Evolutionary conservation across 2,797 vertebrate genomes (phyloP).

Genomic region (Neosilurus mollespiculum): DNA sequence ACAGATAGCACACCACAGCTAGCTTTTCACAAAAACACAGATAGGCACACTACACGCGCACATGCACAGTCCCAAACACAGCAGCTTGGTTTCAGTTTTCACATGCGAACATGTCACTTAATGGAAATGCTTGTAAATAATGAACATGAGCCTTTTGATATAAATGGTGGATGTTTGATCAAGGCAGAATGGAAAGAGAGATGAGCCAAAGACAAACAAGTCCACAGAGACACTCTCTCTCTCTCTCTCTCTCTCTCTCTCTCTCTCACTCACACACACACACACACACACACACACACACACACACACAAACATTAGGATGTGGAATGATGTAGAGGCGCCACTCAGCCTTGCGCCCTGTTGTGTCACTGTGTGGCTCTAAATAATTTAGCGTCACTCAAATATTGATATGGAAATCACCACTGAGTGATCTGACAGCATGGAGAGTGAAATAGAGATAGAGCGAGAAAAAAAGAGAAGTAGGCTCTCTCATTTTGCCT

Average conservation of each 20-base stretch:
- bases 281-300: constrained; percentile 46
- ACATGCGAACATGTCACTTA: constrained; percentile 1
- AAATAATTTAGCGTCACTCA: constrained; percentile 83
- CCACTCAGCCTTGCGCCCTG: constrained; percentile 70
- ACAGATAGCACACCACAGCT: constrained; percentile 22
- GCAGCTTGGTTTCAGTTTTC: constrained; percentile 12
- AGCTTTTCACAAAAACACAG: constrained; percentile 6
- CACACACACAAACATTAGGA: constrained; percentile 58
- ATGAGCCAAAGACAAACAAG: constrained; percentile 18
- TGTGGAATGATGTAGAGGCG: constrained; percentile 61
- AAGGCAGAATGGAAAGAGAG: constrained; percentile 12
- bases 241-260: too few species aligned
- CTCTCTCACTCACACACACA: constrained; percentile 29
- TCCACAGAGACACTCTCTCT: neutral
- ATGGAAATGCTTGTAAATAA: constrained; percentile 12
- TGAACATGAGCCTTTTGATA: constrained; percentile 10
- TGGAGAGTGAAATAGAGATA: constrained; percentile 52
- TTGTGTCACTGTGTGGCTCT: constrained; percentile 74
- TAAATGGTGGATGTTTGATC: constrained; percentile 19
- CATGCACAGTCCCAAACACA: constrained; percentile 7
- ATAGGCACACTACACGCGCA: neutral
- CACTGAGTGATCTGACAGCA: constrained; percentile 72
- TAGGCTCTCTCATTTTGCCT: constrained; percentile 1
- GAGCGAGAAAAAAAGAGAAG: constrained; percentile 5
- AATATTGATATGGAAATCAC: constrained; percentile 86